Evolutionary conservation across 2,888 invertebrate genomes (phyloP), one percentile per base, ranked within the genome.

Genomic region (Norana najaformis): DNA sequence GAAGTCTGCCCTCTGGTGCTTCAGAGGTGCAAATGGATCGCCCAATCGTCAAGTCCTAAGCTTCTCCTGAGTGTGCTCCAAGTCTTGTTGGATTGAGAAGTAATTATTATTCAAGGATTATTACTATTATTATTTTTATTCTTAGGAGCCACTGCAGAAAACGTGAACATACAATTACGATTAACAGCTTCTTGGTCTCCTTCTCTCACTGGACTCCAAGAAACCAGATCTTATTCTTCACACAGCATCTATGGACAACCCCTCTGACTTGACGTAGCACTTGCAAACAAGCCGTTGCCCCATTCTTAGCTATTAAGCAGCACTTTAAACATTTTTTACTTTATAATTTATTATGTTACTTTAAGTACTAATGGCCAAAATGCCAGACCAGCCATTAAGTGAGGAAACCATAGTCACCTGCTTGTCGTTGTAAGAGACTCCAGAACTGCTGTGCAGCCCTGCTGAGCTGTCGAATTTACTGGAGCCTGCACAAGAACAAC

Each of bases 381-480:
- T 47, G 20, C 47, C 23, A 47, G 20, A 16, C 23, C 16, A 41
- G 5, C 16, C 41, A 30, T 53, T 30, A 8, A 69, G 69, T n/a
- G n/a, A 1, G n/a, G n/a, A 69, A 69, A 69, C 11, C 8, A 69
- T n/a, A 11, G n/a, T n/a, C 85, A 85, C 85, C 85, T 37, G 85
- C 14, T 85, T 85, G 85, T 85, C 85, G 8, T 37, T 85, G 37
- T 23, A 85, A 5, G 85, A 36, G 16, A 85, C 34, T 35, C 35
- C 18, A 13, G 85, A 85, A 37, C 37, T 85, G n/a, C 36, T 85
- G 36, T 85, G 16, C 35, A 37, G 14, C 16, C 85, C 85, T 20
- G 85, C 18, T 36, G 85, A 85, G 35, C 20, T 85, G 14, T 85
- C 85, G 37, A 85, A 85, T 85, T 85, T 85, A 35, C 85, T n/a